Percentiles rank a stretch among this genome's conserved stretches.
Evolutionary conservation across 2,888 invertebrate species (phyloP).

Genomic region (Rhyacophila evoluta): DNA sequence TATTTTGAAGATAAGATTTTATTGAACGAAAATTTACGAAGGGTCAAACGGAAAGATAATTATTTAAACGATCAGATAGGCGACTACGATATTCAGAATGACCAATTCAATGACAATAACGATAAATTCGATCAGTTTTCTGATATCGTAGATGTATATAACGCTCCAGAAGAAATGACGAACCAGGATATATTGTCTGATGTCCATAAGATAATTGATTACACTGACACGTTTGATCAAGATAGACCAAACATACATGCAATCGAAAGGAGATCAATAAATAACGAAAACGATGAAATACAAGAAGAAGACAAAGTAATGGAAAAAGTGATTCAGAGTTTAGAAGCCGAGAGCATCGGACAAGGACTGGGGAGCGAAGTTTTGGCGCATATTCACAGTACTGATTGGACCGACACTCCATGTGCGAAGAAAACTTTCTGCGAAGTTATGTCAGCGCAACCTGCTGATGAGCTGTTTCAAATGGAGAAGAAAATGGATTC

Average conservation of each 20-base stretch:
- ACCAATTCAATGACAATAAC: conserved; percentile 46
- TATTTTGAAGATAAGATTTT: conserved; percentile 52
- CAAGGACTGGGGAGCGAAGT: conserved; percentile 61
- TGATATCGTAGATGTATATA: conserved; percentile 51
- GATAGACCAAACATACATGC: conserved; percentile 40
- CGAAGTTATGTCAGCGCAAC: conserved; percentile 78
- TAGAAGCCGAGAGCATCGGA: conserved; percentile 58
- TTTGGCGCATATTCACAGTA: conserved; percentile 66
- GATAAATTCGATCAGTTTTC: conserved; percentile 50
- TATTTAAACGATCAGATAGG: conserved; percentile 38
- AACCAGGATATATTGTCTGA: conserved; percentile 45
- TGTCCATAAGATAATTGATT: conserved; percentile 50
- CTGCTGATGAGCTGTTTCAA: conserved; percentile 76
- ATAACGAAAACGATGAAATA: conserved; percentile 53
- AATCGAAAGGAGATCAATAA: conserved; percentile 52
- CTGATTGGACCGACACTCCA: conserved; percentile 80
- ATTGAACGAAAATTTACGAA: conserved; percentile 10
- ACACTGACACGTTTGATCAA: conserved; percentile 53
- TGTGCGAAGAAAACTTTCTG: conserved; percentile 85
- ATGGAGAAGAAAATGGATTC: conserved; percentile 88
- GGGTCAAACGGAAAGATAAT: conserved; percentile 38
- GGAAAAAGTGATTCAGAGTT: conserved; percentile 59
- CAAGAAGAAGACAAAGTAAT: conserved; percentile 63
- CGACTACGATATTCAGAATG: conserved; percentile 37
- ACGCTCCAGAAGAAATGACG: conserved; percentile 44